These are phyloP conservation scores for Cyanistes caeruleus DNA, from an alignment of 2,113 vertebrate genomes.

Conservation along the genomic window DNA sequence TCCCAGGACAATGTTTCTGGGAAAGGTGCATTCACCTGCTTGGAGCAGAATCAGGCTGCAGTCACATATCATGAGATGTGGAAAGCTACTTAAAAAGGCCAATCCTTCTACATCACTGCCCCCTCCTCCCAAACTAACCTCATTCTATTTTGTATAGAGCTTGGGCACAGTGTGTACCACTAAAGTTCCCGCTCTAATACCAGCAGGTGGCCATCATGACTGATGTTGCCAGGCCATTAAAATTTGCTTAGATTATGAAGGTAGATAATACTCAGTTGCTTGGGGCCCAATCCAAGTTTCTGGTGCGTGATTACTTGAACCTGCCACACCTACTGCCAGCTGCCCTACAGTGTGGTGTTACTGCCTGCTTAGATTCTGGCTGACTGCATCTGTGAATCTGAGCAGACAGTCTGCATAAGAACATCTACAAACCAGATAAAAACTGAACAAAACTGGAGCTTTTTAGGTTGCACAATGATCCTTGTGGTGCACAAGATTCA, in stretches of 20 bases:
- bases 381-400: neutral
- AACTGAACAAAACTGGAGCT: neutral
- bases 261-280: neutral
- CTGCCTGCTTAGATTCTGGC: neutral
- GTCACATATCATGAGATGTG: accelerated
- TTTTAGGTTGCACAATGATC: neutral
- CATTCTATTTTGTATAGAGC: neutral
- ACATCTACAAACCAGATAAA: neutral
- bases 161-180: neutral
- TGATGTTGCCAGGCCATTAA: neutral
- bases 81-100: neutral
- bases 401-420: neutral
- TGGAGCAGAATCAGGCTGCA: neutral
- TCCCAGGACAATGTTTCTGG: neutral
- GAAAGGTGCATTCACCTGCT: accelerated
- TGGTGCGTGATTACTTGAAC: neutral
- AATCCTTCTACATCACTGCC: neutral
- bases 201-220: neutral
- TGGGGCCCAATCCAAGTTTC: neutral
- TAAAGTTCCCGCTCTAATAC: neutral
- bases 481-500: neutral
- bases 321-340: neutral
- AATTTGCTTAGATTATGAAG: neutral
- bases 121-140: neutral
- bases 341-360: neutral